These are phyloP conservation scores for Rhagonycha lutea DNA, from an alignment of 2,888 invertebrate genomes.

Conservation along the genomic window DNA sequence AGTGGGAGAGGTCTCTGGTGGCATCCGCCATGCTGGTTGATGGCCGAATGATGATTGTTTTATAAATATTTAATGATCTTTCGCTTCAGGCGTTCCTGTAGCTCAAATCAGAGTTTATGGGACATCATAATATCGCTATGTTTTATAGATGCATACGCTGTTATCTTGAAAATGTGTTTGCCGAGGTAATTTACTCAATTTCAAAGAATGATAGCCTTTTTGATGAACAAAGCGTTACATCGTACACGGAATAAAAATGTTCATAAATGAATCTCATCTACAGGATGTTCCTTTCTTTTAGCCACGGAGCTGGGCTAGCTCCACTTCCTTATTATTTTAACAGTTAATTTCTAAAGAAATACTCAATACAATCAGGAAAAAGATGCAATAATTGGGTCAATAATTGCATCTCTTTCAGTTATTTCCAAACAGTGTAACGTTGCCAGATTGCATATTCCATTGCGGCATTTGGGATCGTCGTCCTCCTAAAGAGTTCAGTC, in stretches of 20 bases:
- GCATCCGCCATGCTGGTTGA: conserved; percentile 56
- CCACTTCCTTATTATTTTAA: too few relatives aligned
- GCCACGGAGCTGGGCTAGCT: neutral
- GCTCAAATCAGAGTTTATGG: conserved; percentile 58
- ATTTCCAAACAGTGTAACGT: too few relatives aligned
- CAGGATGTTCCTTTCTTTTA: neutral
- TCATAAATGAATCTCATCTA: neutral
- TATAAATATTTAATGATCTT: conserved; percentile 55
- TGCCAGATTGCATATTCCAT: too few relatives aligned
- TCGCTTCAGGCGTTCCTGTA: conserved; percentile 47
- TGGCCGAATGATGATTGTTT: conserved; percentile 59
- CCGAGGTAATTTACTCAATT: conserved; percentile 50
- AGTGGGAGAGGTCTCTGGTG: conserved; percentile 46
- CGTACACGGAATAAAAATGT: conserved; percentile 15
- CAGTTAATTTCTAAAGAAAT: too few relatives aligned
- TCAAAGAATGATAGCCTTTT: conserved; percentile 47
- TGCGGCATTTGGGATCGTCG: too few relatives aligned
- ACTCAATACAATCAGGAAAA: too few relatives aligned
- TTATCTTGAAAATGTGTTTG: conserved; percentile 46
- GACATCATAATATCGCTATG: conserved; percentile 56
- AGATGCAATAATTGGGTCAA: too few relatives aligned
- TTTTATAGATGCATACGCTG: conserved; percentile 55
- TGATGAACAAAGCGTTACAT: conserved; percentile 32
- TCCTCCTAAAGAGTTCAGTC: too few relatives aligned
- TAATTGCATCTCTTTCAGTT: too few relatives aligned